These are phyloP conservation scores for Trissolcus japonicus DNA, from an alignment of 2,888 invertebrate genomes.

Conservation along the genomic window DNA sequence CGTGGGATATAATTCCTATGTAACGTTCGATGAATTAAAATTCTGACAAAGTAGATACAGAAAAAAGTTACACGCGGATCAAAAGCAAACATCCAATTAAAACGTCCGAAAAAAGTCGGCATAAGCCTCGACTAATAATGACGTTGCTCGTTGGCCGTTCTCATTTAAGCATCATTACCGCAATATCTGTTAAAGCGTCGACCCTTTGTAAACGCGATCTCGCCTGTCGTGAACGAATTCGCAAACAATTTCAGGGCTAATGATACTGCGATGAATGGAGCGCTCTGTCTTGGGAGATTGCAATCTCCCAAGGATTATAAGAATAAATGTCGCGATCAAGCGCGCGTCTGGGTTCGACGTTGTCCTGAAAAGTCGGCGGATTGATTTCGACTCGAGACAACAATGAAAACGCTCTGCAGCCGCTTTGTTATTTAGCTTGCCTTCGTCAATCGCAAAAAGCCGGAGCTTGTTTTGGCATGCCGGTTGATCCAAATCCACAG, in stretches of 20 bases:
- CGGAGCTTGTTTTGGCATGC: conserved; percentile 36
- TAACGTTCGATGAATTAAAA: too few species aligned
- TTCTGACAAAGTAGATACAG: too few species aligned
- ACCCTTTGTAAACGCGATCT: conserved; percentile 8
- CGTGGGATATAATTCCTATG: too few species aligned
- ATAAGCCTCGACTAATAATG: conserved; percentile 12
- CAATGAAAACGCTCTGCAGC: neutral
- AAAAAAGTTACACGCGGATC: conserved; percentile 1
- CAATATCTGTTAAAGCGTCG: conserved; percentile 5
- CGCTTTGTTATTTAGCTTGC: conserved; percentile 11
- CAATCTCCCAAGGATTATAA: neutral
- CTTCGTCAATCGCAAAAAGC: conserved; percentile 23
- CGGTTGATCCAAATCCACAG: conserved; percentile 11
- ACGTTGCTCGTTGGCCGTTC: conserved; percentile 6
- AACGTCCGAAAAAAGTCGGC: neutral
- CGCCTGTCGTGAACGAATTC: neutral
- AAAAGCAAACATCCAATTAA: conserved; percentile 9
- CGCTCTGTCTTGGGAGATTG: neutral
- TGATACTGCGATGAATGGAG: conserved; percentile 7
- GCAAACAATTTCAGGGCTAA: conserved; percentile 9
- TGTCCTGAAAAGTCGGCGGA: neutral
- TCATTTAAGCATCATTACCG: neutral
- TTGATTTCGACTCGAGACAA: neutral
- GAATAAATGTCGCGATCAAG: conserved; percentile 16
- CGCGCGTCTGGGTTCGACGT: neutral